These are phyloP conservation scores for Ooceraea biroi DNA, from an alignment of 1,140 invertebrate species.

Conservation along the genomic window DNA sequence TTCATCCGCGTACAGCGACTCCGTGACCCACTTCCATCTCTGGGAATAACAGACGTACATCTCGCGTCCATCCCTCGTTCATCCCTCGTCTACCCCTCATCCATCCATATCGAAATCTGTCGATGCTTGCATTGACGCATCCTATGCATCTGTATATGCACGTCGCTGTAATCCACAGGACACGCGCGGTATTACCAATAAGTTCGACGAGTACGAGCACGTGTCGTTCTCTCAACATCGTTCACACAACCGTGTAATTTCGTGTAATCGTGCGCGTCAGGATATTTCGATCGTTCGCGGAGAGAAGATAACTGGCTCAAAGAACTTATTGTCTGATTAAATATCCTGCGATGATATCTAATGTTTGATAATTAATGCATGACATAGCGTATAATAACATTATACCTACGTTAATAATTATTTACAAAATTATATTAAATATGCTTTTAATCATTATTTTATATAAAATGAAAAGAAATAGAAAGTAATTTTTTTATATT, in stretches of 20 bases:
- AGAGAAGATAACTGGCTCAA: neutral
- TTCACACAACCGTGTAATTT: conserved; percentile 14
- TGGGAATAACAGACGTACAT: conserved; percentile 68
- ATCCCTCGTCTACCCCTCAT: conserved; percentile 15
- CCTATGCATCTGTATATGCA: conserved; percentile 45
- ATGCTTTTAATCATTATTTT: too few species aligned
- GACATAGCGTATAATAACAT: too few species aligned
- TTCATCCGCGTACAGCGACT: conserved; percentile 71
- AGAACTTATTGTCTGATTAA: conserved; percentile 18
- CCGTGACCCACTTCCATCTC: conserved; percentile 76
- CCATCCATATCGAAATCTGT: conserved; percentile 71
- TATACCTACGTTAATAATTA: too few species aligned
- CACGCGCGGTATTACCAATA: conserved; percentile 50
- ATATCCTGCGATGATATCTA: too few species aligned
- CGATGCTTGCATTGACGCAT: conserved; percentile 49
- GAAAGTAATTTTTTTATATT: too few species aligned
- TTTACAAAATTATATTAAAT: too few species aligned
- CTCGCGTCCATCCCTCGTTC: neutral
- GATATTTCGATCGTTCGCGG: conserved; percentile 12
- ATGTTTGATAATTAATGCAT: too few species aligned
- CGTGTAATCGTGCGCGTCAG: neutral
- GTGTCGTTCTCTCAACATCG: neutral
- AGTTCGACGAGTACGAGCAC: neutral
- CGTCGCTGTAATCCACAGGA: conserved; percentile 51
- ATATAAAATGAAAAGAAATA: too few species aligned